Base-by-base conservation (phyloP, 2,113 vertebrate species). In the Panthera leo region DNA sequence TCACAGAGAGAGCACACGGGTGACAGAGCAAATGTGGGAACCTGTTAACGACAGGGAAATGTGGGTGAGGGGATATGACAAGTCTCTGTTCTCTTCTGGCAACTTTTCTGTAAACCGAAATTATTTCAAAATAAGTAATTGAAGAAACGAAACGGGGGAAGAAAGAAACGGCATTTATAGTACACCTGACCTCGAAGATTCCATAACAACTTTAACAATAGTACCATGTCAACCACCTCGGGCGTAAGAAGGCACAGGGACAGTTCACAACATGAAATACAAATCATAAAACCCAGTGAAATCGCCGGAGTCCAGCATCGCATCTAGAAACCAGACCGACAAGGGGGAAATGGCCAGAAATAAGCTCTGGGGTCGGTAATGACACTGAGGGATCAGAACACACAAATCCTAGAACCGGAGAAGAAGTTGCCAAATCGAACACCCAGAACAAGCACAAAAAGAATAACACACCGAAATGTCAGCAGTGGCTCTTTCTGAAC, bases 391-490 rank as follows among this genome's bases (percentile, higher is more conserved):
- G 14, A 48, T 31, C 25, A 48, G 27, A 78, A 45, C 9, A 29
- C 29, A 45, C 42, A 76, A 45, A 31, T 78, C 42, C 42, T 16
- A 29, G 42, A 78, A 31, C 75, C 75, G 9, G 42, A 76, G 75
- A 9, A 9, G 3, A 27, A 76, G 75, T 2, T 18, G 14, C 45
- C 42, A 18, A 25, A 63, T 14, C 19, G 3, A 61, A 45, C 6
- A 9, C 29, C 25, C 48, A 58, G n/a, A 71, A 42, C 4, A 27
- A 80, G 13, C 48, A 34, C 78, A 7, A 25, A 14, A 10, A 70
- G 48, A 55, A 27, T 0, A 0, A 0, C 19, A 27, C 3, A 0
- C 13, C 0, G 2, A 16, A 34, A 55, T 1, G 31, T 16, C 12
- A 71, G 6, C 19, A 12, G 36, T 2, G 25, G 15, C 19, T 0